Percentiles rank a stretch among this genome's conserved stretches.
Conservation (phyloP, 2,888 invertebrate genomes). For the Latrodectus hesperus region DNA sequence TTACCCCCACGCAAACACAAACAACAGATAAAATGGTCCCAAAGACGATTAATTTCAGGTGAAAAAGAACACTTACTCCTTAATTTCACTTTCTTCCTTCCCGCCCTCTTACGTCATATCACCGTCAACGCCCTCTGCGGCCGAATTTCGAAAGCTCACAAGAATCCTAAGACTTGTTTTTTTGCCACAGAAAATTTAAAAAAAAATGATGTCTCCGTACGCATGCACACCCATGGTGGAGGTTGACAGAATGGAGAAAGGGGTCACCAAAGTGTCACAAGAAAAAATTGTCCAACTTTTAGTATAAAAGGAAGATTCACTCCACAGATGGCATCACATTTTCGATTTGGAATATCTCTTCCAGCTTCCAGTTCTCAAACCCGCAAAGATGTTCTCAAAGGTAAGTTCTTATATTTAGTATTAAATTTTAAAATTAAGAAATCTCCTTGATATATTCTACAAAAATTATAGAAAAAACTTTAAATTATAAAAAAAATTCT, state of each 20-base stretch:
- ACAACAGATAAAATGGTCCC: not conserved
- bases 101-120: conserved; percentile 32
- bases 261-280: conserved; percentile 51
- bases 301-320: conserved; percentile 41
- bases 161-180: conserved; percentile 5
- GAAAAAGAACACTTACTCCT: not conserved
- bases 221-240: conserved; percentile 36
- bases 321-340: conserved; percentile 44
- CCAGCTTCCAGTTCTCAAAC: not conserved
- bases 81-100: conserved; percentile 10
- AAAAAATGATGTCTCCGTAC: conserved; percentile 19
- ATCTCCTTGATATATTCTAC: not conserved
- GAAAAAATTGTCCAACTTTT: conserved; percentile 14
- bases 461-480: no score
- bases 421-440: not conserved
- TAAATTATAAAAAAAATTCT: no score
- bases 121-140: conserved; percentile 59
- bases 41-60: not conserved
- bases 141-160: conserved; percentile 61
- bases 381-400: conserved; percentile 45
- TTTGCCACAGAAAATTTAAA: not conserved
- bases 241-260: conserved; percentile 41
- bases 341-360: conserved; percentile 21
- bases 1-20: conserved; percentile 27
- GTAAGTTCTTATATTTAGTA: conserved; percentile 11